Evolutionary conservation across 2,113 vertebrate species (phyloP).

Genomic region (Nettapus auritus): DNA sequence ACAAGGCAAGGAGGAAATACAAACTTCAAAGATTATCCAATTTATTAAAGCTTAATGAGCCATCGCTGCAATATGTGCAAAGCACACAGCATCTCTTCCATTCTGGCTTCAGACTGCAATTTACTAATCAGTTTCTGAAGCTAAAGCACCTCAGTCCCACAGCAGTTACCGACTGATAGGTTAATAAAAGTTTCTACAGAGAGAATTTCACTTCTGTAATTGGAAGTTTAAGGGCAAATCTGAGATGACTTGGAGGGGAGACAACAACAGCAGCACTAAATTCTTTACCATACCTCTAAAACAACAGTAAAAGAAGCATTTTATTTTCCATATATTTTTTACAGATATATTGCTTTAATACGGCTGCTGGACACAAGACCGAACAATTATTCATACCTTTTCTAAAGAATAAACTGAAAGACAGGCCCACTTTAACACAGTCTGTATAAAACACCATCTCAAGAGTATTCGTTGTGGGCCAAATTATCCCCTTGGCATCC

Average conservation of each 20-base stretch:
- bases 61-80: neutral
- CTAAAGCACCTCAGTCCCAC: neutral
- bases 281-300: neutral
- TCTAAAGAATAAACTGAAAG: neutral
- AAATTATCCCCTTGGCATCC: neutral
- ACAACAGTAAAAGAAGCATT: neutral
- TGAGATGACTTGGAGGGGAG: neutral
- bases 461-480: neutral
- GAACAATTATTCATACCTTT: neutral
- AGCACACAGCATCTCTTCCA: neutral
- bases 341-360: neutral
- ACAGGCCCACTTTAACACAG: neutral
- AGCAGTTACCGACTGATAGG: neutral
- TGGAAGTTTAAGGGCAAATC: neutral
- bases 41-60: slow-evolving; percentile 51
- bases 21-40: slow-evolving; percentile 20
- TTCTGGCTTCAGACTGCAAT: slow-evolving; percentile 7
- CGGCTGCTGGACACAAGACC: neutral
- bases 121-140: slow-evolving; percentile 6
- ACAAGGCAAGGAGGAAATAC: neutral
- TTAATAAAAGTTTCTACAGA: slow-evolving; percentile 15
- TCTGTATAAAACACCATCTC: neutral
- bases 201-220: slow-evolving; percentile 5
- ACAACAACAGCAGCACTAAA: neutral
- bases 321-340: neutral